These are phyloP conservation scores for Papilio xuthus DNA, from an alignment of 1,140 invertebrate species.

Conservation along the genomic window DNA sequence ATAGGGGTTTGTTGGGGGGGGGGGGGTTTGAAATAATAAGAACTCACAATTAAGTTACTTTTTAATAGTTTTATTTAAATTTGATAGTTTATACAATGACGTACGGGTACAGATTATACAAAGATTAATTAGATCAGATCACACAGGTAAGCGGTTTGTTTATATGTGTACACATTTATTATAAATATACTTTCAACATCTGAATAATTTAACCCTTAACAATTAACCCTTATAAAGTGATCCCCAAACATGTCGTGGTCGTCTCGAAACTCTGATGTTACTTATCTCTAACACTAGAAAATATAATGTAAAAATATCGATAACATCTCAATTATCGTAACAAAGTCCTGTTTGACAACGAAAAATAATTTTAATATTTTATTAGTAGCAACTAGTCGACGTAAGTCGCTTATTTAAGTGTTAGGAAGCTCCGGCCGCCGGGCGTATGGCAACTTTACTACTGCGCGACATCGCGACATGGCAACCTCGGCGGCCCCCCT, in stretches of 20 bases:
- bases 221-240: constrained; percentile 75
- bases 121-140: constrained; percentile 78
- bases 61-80: constrained; percentile 76
- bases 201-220: constrained; percentile 79
- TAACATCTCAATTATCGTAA: constrained; percentile 77
- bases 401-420: constrained; percentile 67
- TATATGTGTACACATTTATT: constrained; percentile 70
- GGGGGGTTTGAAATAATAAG: constrained; percentile 47
- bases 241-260: constrained; percentile 70
- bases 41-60: constrained; percentile 72
- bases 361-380: constrained; percentile 71
- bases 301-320: constrained; percentile 77
- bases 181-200: constrained; percentile 77
- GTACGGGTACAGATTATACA: constrained; percentile 74
- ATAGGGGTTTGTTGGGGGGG: not conserved
- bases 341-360: constrained; percentile 72
- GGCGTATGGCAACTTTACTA: constrained; percentile 62
- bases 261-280: constrained; percentile 65
- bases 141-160: constrained; percentile 77
- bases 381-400: constrained; percentile 78
- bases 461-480: constrained; percentile 47
- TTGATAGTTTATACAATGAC: constrained; percentile 76
- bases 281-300: constrained; percentile 68
- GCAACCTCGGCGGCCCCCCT: constrained; percentile 43
- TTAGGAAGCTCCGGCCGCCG: constrained; percentile 67